Conservation (phyloP, 2,113 vertebrate genomes). For the Oryzias celebensis region DNA sequence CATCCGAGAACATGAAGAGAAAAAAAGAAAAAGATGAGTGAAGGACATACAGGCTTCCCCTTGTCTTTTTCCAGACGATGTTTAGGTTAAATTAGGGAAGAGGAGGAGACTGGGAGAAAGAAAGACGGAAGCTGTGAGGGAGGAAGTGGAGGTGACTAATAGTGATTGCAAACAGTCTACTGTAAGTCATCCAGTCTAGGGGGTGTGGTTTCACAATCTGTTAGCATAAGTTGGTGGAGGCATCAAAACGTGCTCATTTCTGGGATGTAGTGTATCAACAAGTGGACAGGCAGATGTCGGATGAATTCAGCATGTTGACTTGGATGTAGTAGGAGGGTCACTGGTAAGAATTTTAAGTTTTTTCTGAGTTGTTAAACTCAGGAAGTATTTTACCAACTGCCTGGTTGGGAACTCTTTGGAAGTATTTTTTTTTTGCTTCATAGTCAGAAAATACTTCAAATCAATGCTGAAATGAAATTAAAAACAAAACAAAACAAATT, state of each 20-base stretch:
- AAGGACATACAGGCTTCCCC: conserved; percentile 50
- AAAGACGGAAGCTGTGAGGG: conserved; percentile 59
- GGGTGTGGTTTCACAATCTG: conserved; percentile 49
- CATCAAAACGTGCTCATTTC: conserved; percentile 4
- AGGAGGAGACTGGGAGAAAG: conserved; percentile 57
- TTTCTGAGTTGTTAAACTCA: background rate
- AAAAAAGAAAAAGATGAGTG: conserved; percentile 20
- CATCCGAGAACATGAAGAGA: conserved; percentile 2
- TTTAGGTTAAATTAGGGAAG: conserved; percentile 71
- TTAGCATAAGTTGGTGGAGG: conserved; percentile 28
- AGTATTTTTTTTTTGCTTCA: background rate
- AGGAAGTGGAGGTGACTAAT: conserved; percentile 69
- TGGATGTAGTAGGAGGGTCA: conserved; percentile 42
- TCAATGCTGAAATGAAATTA: background rate
- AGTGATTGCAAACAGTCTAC: conserved; percentile 48
- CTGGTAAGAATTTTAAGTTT: conserved; percentile 51
- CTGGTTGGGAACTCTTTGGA: background rate
- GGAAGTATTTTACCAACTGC: background rate
- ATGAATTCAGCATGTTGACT: conserved; percentile 53
- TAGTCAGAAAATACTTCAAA: conserved; percentile 11
- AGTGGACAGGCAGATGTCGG: conserved; percentile 39
- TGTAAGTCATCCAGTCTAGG: conserved; percentile 35
- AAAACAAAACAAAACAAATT: too few species aligned
- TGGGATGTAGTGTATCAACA: conserved; percentile 26
- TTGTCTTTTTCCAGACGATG: conserved; percentile 66